phyloP scores from a whole-genome alignment of 2,113 vertebrate species.

The Oriolus oriolus region DNA sequence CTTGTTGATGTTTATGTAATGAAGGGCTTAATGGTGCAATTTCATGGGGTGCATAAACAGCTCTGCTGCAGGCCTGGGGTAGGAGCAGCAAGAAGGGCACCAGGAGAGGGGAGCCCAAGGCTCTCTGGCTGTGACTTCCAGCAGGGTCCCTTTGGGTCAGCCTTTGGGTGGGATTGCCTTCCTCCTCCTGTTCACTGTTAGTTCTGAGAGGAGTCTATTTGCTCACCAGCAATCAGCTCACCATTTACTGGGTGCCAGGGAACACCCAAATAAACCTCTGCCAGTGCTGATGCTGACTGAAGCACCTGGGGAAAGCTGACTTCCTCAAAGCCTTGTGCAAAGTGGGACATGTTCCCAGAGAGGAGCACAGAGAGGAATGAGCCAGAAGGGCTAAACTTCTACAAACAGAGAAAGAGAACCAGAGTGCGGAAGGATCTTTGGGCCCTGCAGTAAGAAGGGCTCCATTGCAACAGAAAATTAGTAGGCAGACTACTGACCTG shows the following conservation, averaged over 20 bases:
- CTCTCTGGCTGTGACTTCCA: background rate
- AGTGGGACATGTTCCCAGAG: background rate
- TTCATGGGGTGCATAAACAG: background rate
- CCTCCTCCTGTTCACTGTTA: background rate
- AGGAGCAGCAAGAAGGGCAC: background rate
- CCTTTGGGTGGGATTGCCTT: background rate
- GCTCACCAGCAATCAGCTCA: background rate
- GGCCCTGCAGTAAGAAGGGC: background rate
- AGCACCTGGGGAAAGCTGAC: background rate
- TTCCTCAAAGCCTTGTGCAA: background rate
- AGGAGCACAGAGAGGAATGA: background rate
- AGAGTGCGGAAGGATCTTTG: background rate
- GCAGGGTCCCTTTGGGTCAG: background rate
- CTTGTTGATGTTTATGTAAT: background rate
- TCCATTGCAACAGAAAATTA: background rate
- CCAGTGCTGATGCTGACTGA: background rate
- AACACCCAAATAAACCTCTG: background rate
- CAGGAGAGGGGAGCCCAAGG: rapidly evolving
- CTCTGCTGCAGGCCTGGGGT: background rate
- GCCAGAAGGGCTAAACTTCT: background rate
- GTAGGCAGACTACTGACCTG: background rate
- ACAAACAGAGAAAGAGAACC: background rate
- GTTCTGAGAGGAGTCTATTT: background rate
- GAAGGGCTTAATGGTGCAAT: background rate
- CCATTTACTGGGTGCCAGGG: background rate